Base-by-base conservation (phyloP, 2,888 invertebrate species). In the Rosalia funebris region DNA sequence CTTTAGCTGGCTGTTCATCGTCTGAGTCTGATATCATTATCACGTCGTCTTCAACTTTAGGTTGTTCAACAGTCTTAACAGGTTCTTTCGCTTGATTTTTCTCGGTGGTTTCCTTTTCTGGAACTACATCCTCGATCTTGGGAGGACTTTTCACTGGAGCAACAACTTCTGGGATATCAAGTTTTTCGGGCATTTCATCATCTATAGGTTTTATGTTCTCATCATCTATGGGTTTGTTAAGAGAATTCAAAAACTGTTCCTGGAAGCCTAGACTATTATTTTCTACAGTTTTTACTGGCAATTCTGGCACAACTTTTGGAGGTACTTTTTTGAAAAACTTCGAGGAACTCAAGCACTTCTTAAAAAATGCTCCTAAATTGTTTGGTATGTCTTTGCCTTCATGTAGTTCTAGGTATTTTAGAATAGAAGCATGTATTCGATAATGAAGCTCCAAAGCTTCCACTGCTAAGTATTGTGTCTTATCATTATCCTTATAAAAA, bases 391-490 rank as follows among this genome's bases (percentile, higher is more conserved):
- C 84, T 80, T 90, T 89, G 45, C 88, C 89, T 74, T 91, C 91
- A 70, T 90, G 88, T 65, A 89, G 87, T 75, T 93, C 91, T 20
- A 96, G 83, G 79, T 90, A 91, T 81, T 95, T 96, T 2, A 96
- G 83, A 72, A 95, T 91, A n/a, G 92, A 91, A 0, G 94, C 91
- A 78, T 96, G 94, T 55, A 94, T 90, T 74, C 96, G 85, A 75
- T 91, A 91, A 75, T 90, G 90, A 16, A 92, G 84, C 83, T 97
- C 97, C 31, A 97, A 82, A 0, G 95, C 92, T 84, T 97, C 96
- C 44, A 97, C 89, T 10, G 95, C 89, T 44, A 93, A 83, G 76
- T 91, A 88, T 60, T 93, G 90, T 0, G 96, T 93, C 75, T 88
- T 89, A 73, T n/a, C n/a, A n/a, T n/a, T n/a, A n/a, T n/a, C n/a